Evolutionary conservation across 2,113 vertebrate species (phyloP), one percentile per base, ranked within the genome.

Genomic region (Elachura formosa): DNA sequence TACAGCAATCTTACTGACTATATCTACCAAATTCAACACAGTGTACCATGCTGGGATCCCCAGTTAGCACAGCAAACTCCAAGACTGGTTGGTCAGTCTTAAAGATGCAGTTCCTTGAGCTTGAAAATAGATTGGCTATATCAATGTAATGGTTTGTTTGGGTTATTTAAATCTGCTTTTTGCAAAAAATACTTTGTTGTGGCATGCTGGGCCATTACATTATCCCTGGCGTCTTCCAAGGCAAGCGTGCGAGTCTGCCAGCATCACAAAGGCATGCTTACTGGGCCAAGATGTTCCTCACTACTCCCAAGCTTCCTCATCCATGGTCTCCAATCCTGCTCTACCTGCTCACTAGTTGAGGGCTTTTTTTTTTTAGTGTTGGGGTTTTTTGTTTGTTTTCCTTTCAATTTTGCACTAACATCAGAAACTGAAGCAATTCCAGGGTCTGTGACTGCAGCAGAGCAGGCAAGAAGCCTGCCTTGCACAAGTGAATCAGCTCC

Each of bases 361-460:
- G 0, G 1, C 2, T 16, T 58, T 23, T 21, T 10, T 10, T 0
- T 61, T 61, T 68, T 1, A 0, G 5, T 40, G 28, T 33, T 12
- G 2, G 5, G 0, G 1, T 28, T 36, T 38, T 34, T 55, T 45
- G 25, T 34, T 49, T 51, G 6, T 16, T 13, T 67, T n/a, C 36
- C 14, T 63, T 92, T 45, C 40, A 34, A 59, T 56, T 72, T 75
- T 64, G 22, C 45, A 73, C 3, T 85, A 56, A 31, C 62, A 85
- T 36, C 24, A 73, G 22, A 64, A 80, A 63, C 13, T 19, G 41
- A 67, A 55, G 9, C 23, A 73, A 48, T 78, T 59, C 29, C 56
- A 24, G 31, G 6, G 12, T 23, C 21, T 38, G 14, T 41, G 36
- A 64, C 36, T 69, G 24, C 25, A 73, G 41, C 25, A 84, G 40